These are phyloP conservation scores for Argyresthia goedartella DNA, from an alignment of 2,888 invertebrate species.

Conservation along the genomic window DNA sequence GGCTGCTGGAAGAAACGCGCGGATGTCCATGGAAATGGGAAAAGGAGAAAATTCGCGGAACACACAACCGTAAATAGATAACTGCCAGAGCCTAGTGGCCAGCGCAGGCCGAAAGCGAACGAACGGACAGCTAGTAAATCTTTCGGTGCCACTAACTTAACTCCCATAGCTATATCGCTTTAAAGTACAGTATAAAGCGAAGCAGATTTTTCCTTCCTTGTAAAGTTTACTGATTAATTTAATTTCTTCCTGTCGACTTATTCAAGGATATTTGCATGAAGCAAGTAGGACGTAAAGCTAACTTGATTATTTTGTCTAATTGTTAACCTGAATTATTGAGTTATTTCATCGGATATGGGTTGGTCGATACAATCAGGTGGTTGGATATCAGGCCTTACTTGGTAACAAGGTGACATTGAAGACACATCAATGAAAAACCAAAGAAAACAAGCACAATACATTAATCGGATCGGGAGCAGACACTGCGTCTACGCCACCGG, in stretches of 20 bases:
- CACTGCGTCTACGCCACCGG: conserved; percentile 59
- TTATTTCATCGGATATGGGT: too few relatives aligned
- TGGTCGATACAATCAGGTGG: too few relatives aligned
- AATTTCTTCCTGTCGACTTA: too few relatives aligned
- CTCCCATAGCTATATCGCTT: conserved; percentile 7
- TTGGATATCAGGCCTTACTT: too few relatives aligned
- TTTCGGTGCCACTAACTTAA: conserved; percentile 11
- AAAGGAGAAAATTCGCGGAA: conserved; percentile 9
- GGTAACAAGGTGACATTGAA: not conserved
- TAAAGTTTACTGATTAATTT: too few relatives aligned
- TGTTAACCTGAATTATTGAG: too few relatives aligned
- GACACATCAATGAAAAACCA: not conserved
- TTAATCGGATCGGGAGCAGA: conserved; percentile 23
- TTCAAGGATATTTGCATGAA: too few relatives aligned
- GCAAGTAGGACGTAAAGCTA: too few relatives aligned
- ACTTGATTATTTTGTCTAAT: too few relatives aligned
- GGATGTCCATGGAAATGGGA: conserved; percentile 7
- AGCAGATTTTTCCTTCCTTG: too few relatives aligned
- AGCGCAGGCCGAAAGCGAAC: conserved; percentile 1
- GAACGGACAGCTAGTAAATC: conserved; percentile 3
- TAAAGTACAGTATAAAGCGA: too few relatives aligned
- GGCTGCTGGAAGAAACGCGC: not conserved
- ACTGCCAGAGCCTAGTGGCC: conserved; percentile 2
- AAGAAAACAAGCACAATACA: not conserved
- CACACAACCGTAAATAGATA: conserved; percentile 9